phyloP scores from a whole-genome alignment of 2,797 vertebrate genomes.

The Todus mexicanus region DNA sequence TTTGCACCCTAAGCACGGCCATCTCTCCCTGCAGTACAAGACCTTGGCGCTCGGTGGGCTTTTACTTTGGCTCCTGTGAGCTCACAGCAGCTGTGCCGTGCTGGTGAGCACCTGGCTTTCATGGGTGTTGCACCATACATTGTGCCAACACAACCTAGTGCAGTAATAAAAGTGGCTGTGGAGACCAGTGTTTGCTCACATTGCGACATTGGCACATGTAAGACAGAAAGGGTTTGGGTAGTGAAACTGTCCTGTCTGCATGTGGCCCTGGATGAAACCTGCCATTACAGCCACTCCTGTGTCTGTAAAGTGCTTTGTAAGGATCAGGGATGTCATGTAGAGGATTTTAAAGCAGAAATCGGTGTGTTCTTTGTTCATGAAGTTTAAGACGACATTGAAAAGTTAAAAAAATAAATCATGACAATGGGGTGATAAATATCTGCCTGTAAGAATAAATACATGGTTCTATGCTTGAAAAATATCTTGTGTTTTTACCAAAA shows the following conservation, averaged over 20 bases:
- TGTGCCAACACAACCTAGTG: background rate
- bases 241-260: background rate
- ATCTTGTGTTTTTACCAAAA: background rate
- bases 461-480: background rate
- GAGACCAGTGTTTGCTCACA: fast-evolving
- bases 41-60: background rate
- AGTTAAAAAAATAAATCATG: background rate
- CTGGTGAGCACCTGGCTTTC: fast-evolving
- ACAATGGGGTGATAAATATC: background rate
- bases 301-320: background rate
- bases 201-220: background rate
- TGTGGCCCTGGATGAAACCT: background rate
- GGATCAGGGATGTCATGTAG: background rate
- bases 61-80: background rate
- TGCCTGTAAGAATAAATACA: background rate
- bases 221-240: background rate
- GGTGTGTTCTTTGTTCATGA: background rate
- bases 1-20: fast-evolving
- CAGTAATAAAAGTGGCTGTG: background rate
- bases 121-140: fast-evolving
- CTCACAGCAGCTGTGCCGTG: fast-evolving
- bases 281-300: background rate
- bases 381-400: background rate
- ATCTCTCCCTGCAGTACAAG: fast-evolving
- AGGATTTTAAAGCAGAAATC: background rate